Evolutionary conservation across 2,888 invertebrate species (phyloP).

Genomic region (Linnaemya vulpina): DNA sequence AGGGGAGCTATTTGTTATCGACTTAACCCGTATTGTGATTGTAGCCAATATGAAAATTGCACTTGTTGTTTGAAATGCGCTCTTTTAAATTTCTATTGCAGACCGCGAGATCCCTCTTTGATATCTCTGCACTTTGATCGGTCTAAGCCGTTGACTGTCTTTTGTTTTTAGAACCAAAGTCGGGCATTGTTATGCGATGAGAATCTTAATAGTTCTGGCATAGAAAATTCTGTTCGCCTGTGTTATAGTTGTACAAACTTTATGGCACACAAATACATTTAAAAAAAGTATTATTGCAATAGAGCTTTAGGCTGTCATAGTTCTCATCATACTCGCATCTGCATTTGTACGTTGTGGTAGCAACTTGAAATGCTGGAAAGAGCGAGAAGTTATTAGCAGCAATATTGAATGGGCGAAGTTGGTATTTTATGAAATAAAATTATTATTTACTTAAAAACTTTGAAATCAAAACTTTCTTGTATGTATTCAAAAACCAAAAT

Average conservation of each 20-base stretch:
- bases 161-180: not conserved
- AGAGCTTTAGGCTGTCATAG: conserved; percentile 71
- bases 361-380: not conserved
- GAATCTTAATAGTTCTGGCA: not conserved
- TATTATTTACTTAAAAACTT: conserved; percentile 70
- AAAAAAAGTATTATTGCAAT: conserved; percentile 68
- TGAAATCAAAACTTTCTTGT: conserved; percentile 63
- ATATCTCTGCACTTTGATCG: too few relatives aligned
- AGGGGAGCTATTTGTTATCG: too few relatives aligned
- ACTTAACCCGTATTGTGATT: too few relatives aligned
- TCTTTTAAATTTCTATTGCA: too few relatives aligned
- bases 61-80: too few relatives aligned
- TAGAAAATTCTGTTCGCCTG: not conserved
- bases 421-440: conserved; percentile 68
- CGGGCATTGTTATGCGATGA: not conserved
- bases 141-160: too few relatives aligned
- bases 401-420: conserved; percentile 66
- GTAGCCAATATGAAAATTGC: too few relatives aligned
- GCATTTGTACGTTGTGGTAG: conserved; percentile 34
- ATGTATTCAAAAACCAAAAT: conserved; percentile 61
- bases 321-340: conserved; percentile 40
- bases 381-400: conserved; percentile 17
- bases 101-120: too few relatives aligned
- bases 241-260: conserved; percentile 47
- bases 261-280: conserved; percentile 44